Percentiles rank a stretch among this genome's conserved stretches.
These are phyloP conservation scores for Prunella himalayana DNA, from an alignment of 2,113 vertebrate species.

Conservation along the genomic window DNA sequence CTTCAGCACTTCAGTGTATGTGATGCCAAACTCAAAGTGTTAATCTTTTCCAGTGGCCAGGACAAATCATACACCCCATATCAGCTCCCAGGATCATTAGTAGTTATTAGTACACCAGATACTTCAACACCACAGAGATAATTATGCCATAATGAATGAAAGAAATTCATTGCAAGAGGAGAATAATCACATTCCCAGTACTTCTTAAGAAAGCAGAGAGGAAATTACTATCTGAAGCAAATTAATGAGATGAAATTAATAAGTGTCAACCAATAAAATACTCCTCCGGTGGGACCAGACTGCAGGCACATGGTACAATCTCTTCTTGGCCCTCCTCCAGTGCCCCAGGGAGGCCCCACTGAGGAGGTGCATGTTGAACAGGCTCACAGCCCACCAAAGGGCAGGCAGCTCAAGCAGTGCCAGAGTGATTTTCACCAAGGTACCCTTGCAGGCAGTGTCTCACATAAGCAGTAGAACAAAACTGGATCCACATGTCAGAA, in stretches of 20 bases:
- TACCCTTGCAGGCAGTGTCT: neutral
- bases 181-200: neutral
- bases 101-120: neutral
- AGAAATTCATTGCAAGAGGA: neutral
- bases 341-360: neutral
- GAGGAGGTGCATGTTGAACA: neutral
- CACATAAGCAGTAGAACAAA: neutral
- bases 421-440: neutral
- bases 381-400: neutral
- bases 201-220: neutral
- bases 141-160: slow-evolving; percentile 10
- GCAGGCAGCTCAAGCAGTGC: neutral
- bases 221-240: neutral
- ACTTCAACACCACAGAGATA: slow-evolving; percentile 10
- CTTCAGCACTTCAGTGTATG: neutral
- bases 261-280: neutral
- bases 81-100: neutral
- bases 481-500: neutral
- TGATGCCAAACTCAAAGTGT: neutral
- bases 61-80: neutral
- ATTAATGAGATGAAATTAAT: slow-evolving; percentile 39
- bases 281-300: neutral
- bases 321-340: neutral
- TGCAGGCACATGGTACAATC: neutral
- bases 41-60: neutral